These are phyloP conservation scores for Drosophila aff. DNA, from an alignment of 1,140 invertebrate genomes.

Conservation along the genomic window DNA sequence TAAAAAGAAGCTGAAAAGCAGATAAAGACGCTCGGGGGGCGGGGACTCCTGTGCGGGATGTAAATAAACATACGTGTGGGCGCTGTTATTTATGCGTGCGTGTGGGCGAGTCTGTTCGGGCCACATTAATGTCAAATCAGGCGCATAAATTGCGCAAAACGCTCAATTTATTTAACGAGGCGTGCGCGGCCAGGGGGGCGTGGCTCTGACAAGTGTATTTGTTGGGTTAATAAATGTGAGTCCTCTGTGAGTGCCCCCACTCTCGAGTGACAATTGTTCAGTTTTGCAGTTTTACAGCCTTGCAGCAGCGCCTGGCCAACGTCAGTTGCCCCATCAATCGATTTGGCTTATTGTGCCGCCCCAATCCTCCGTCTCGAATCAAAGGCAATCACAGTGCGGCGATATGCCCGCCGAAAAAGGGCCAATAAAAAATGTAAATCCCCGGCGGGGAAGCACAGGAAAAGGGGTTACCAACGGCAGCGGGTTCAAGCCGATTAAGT, in stretches of 20 bases:
- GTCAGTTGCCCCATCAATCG: constrained; percentile 77
- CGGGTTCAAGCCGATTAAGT: neutral
- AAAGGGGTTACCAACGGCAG: neutral
- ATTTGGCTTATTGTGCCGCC: constrained; percentile 52
- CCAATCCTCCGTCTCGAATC: neutral
- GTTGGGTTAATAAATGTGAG: constrained; percentile 68
- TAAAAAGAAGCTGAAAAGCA: constrained; percentile 72
- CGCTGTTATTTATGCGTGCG: constrained; percentile 59
- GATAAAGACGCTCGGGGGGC: constrained; percentile 45
- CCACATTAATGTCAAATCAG: constrained; percentile 85
- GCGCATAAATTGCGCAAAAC: constrained; percentile 84
- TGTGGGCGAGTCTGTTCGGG: constrained; percentile 61
- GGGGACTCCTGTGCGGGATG: constrained; percentile 30
- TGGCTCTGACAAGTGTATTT: constrained; percentile 73
- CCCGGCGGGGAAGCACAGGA: neutral
- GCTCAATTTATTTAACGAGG: constrained; percentile 81
- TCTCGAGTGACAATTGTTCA: constrained; percentile 64
- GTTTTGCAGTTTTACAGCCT: constrained; percentile 17
- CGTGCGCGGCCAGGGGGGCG: constrained; percentile 48
- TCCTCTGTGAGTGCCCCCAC: neutral
- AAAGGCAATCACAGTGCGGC: constrained; percentile 64
- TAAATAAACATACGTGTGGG: constrained; percentile 71
- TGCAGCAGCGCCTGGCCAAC: constrained; percentile 28
- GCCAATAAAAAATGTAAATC: constrained; percentile 72
- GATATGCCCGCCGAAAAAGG: constrained; percentile 38